phyloP scores from a whole-genome alignment of 2,797 vertebrate genomes.

The Paguma larvata region DNA sequence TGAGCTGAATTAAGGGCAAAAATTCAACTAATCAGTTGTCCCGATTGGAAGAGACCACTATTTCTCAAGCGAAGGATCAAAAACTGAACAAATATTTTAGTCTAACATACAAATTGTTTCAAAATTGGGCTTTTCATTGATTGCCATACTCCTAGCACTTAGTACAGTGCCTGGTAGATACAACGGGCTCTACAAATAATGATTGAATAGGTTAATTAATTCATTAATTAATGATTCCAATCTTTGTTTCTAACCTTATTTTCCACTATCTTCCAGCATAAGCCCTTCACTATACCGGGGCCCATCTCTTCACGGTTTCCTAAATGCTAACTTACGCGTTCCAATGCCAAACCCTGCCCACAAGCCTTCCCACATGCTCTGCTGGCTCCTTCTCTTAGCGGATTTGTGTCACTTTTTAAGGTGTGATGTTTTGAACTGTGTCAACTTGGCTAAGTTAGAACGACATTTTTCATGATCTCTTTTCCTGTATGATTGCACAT shows the following conservation, averaged over 20 bases:
- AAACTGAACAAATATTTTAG: neutral
- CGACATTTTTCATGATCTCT: neutral
- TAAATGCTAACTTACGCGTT: neutral
- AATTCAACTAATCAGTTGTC: neutral
- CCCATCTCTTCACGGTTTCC: neutral
- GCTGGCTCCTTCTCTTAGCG: neutral
- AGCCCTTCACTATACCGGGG: neutral
- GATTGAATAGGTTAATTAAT: neutral
- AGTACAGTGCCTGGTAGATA: neutral
- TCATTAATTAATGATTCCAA: neutral
- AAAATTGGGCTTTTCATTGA: neutral
- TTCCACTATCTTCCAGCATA: neutral
- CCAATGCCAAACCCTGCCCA: neutral
- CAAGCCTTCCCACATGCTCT: neutral
- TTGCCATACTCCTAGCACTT: neutral
- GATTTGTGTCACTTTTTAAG: neutral
- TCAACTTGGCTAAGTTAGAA: neutral
- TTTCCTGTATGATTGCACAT: neutral
- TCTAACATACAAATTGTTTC: slow-evolving; percentile 26
- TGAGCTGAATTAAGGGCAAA: neutral
- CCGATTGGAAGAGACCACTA: neutral
- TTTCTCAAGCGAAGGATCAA: slow-evolving; percentile 36
- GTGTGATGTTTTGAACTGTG: slow-evolving; percentile 1
- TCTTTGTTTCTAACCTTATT: slow-evolving; percentile 37
- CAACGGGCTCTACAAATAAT: slow-evolving; percentile 17